Base-by-base conservation (phyloP, 2,113 vertebrate genomes). In the Oreocharis arfaki region DNA sequence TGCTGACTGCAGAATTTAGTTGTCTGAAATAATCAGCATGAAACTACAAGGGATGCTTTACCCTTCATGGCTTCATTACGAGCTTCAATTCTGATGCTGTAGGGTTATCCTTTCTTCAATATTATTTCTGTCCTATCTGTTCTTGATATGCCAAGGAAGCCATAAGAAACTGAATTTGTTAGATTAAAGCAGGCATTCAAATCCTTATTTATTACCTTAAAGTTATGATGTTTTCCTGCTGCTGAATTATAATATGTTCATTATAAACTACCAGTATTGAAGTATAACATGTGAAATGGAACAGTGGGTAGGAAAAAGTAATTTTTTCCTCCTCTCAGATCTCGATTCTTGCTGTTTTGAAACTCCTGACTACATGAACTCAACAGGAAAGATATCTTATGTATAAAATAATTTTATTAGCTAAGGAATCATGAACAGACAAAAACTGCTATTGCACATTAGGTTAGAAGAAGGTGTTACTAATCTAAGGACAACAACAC, bases 361-460 rank as follows among this genome's bases (percentile, higher is more conserved):
- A 95, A 67, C 22, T 73, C 32, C 47, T 53, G 32, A 64, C 20
- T 57, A 53, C 18, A 65, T 49, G 49, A 83, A 65, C 57, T 93
- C 41, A 57, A 82, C 24, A 87, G 56, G 59, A 93, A 93, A 95
- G 71, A 52, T 75, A 57, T 70, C 35, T 75, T 93, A 63, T 75
- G 28, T 68, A 64, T 70, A 88, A 96, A 82, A 89, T 87, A 88
- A 89, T 92, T 94, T 95, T 92, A 49, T 93, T 79, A 93, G n/a
- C 27, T 89, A 93, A 96, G 89, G 63, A 93, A 84, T 60, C 55
- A 28, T 59, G 37, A 96, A 86, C 63, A 84, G 60, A 82, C 11
- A 35, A 76, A 96, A 97, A 95, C 71, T 75, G n/a, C 30, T 73
- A 6, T 65, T 90, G 65, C 32, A 68, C n/a, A 88, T 93, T 93